phyloP scores from a whole-genome alignment of 2,888 invertebrate genomes.

The Dilophus febrilis region DNA sequence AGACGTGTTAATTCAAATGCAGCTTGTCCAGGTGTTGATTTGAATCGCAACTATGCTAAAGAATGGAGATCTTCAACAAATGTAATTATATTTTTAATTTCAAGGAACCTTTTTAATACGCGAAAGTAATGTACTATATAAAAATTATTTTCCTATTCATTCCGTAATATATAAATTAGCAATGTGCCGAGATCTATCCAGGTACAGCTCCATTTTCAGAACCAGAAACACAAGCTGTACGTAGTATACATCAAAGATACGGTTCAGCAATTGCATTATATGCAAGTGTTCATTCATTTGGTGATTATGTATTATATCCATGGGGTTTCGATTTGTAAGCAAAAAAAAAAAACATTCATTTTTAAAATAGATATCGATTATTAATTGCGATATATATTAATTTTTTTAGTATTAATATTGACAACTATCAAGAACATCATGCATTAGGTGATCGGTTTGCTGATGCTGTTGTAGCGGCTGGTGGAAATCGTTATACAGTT shows the following conservation, averaged over 20 bases:
- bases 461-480: slow-evolving; percentile 24
- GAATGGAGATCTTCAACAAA: not conserved
- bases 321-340: slow-evolving; percentile 33
- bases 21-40: slow-evolving; percentile 44
- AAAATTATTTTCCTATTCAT: too few relatives aligned
- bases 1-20: slow-evolving; percentile 28
- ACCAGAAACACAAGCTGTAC: slow-evolving; percentile 38
- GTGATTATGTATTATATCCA: slow-evolving; percentile 43
- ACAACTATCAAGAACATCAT: slow-evolving; percentile 3
- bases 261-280: slow-evolving; percentile 36
- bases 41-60: slow-evolving; percentile 42
- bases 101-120: too few relatives aligned
- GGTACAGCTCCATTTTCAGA: slow-evolving; percentile 46
- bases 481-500: slow-evolving; percentile 29
- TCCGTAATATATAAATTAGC: slow-evolving; percentile 19
- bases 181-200: slow-evolving; percentile 40
- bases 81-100: too few relatives aligned
- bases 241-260: slow-evolving; percentile 34
- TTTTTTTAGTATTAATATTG: not conserved
- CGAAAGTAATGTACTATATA: too few relatives aligned
- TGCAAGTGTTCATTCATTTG: slow-evolving; percentile 54
- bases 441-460: slow-evolving; percentile 7
- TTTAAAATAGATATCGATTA: too few relatives aligned
- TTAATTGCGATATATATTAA: too few relatives aligned
- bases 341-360: too few relatives aligned